These are phyloP conservation scores for Cryptocheilus praepositus DNA, from an alignment of 2,888 invertebrate genomes.

Conservation along the genomic window DNA sequence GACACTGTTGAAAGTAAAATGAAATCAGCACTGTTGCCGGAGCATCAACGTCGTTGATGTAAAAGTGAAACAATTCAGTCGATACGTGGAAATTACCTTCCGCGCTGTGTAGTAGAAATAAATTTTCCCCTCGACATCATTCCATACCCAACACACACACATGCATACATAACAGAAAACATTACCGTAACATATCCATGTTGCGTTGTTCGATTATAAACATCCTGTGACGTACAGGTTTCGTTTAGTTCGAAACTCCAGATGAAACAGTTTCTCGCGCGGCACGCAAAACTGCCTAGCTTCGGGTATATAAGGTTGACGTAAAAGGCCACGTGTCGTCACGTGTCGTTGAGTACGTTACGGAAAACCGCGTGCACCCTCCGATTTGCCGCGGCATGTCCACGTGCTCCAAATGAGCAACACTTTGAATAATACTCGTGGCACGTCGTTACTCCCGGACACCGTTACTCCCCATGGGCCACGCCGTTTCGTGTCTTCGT, in stretches of 20 bases:
- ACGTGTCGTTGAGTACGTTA: slow-evolving; percentile 66
- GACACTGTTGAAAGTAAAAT: too few relatives aligned
- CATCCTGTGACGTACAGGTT: slow-evolving; percentile 44
- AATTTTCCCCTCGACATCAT: too few relatives aligned
- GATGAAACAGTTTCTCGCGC: background rate
- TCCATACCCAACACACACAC: too few relatives aligned
- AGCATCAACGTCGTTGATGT: too few relatives aligned
- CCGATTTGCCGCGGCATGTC: slow-evolving; percentile 57
- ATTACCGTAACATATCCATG: too few relatives aligned
- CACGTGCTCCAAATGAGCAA: slow-evolving; percentile 61
- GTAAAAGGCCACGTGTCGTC: slow-evolving; percentile 66
- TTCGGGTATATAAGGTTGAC: background rate
- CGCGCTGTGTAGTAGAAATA: too few relatives aligned
- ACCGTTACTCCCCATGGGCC: slow-evolving; percentile 40
- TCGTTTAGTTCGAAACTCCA: too few relatives aligned
- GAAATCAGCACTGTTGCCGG: too few relatives aligned
- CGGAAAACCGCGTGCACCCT: slow-evolving; percentile 23
- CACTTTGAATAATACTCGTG: slow-evolving; percentile 67
- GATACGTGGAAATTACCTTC: too few relatives aligned
- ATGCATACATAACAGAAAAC: too few relatives aligned
- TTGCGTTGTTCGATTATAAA: slow-evolving; percentile 58
- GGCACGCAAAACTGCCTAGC: background rate
- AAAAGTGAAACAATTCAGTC: too few relatives aligned
- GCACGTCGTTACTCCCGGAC: slow-evolving; percentile 20
- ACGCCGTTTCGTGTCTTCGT: slow-evolving; percentile 39